phyloP scores from a whole-genome alignment of 2,113 vertebrate species.

The Gopherus evgoodei region DNA sequence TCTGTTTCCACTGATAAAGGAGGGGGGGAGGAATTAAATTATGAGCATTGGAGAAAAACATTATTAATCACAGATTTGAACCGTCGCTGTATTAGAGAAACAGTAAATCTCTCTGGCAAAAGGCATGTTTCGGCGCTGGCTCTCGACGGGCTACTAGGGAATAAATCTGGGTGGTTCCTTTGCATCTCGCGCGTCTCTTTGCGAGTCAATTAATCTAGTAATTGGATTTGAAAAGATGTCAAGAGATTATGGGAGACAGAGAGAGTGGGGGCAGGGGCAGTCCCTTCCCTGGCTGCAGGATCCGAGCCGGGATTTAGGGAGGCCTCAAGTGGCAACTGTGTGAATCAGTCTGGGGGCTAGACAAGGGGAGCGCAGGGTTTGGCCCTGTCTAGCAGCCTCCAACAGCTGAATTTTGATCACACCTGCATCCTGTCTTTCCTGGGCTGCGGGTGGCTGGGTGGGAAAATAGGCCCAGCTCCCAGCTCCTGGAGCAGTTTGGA shows the following conservation, averaged over 20 bases:
- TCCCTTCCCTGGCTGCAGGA: background rate
- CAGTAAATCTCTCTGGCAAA: constrained; percentile 73
- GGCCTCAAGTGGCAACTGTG: background rate
- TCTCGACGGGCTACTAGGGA: constrained; percentile 36
- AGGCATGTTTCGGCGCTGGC: constrained; percentile 36
- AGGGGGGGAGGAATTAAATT: constrained; percentile 70
- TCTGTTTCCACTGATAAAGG: constrained; percentile 75
- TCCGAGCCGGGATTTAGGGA: background rate
- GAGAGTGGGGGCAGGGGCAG: background rate
- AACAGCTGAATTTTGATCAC: background rate
- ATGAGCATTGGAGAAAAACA: constrained; percentile 70
- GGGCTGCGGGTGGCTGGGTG: background rate
- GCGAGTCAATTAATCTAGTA: constrained; percentile 76
- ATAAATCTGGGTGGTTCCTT: constrained; percentile 66
- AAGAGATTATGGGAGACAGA: constrained; percentile 43
- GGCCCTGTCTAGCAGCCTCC: background rate
- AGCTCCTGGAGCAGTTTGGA: background rate
- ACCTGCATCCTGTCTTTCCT: background rate
- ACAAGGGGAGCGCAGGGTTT: background rate
- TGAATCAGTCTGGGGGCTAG: background rate
- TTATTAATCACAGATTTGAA: constrained; percentile 79
- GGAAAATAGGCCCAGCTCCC: background rate
- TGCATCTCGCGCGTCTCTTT: constrained; percentile 53
- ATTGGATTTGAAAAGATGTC: constrained; percentile 76
- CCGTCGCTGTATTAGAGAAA: constrained; percentile 64